Percentiles rank a stretch among this genome's conserved stretches.
These are phyloP conservation scores for Ascaphus truei DNA, from an alignment of 2,113 vertebrate genomes.

Conservation along the genomic window DNA sequence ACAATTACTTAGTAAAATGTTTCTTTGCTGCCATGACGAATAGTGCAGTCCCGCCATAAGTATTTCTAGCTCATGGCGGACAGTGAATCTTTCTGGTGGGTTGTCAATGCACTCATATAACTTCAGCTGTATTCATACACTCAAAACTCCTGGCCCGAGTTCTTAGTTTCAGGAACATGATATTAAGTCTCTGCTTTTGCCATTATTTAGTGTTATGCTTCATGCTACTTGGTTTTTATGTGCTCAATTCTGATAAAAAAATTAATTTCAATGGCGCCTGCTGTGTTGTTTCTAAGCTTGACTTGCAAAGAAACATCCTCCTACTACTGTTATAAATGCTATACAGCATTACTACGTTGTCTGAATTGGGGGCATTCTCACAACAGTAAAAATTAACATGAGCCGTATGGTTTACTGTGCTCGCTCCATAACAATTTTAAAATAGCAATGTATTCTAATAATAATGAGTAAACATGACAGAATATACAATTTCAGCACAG, in stretches of 20 bases:
- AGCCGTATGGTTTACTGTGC: conserved; percentile 15
- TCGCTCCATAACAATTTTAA: neutral
- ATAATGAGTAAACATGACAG: conserved; percentile 30
- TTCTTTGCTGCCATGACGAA: neutral
- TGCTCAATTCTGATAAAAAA: conserved; percentile 30
- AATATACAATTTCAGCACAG: conserved; percentile 19
- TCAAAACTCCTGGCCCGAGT: conserved; percentile 8
- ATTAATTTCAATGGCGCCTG: conserved; percentile 37
- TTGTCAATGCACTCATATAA: conserved; percentile 25
- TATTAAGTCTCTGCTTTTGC: conserved; percentile 32
- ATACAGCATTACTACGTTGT: conserved; percentile 30
- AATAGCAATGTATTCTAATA: conserved; percentile 19
- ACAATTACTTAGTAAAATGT: too few relatives aligned
- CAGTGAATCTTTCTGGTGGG: conserved; percentile 8
- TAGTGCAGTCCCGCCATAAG: neutral
- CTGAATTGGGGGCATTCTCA: neutral
- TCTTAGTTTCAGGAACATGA: conserved; percentile 24
- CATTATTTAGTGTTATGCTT: conserved; percentile 35
- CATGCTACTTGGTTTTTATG: conserved; percentile 25
- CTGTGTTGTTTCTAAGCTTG: conserved; percentile 34
- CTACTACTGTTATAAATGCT: conserved; percentile 16
- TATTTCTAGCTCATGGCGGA: neutral
- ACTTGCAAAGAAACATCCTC: conserved; percentile 23
- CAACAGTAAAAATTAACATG: conserved; percentile 26
- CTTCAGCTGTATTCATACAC: conserved; percentile 26